These are phyloP conservation scores for Calliscelio sp. DNA, from an alignment of 2,888 invertebrate species.

Conservation along the genomic window DNA sequence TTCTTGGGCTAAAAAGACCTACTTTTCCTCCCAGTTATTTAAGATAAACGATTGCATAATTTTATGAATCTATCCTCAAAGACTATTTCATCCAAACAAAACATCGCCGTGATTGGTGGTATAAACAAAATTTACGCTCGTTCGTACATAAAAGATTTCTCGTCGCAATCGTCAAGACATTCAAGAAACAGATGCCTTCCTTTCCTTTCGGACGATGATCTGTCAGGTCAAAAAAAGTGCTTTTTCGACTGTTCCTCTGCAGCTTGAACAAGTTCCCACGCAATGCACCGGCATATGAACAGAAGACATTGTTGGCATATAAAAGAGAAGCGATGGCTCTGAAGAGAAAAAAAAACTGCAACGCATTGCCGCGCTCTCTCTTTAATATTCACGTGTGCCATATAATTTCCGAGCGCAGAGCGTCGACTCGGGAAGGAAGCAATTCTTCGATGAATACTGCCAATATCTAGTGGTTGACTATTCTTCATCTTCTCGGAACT, in stretches of 20 bases:
- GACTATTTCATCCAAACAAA: too few species aligned
- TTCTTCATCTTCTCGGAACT: constrained; percentile 16
- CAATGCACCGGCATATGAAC: constrained; percentile 65
- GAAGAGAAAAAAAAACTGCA: too few species aligned
- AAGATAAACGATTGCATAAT: too few species aligned
- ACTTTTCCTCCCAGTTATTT: too few species aligned
- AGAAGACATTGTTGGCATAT: constrained; percentile 63
- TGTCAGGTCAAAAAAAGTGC: constrained; percentile 71
- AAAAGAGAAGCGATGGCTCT: constrained; percentile 55
- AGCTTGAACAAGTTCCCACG: constrained; percentile 74
- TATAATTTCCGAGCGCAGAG: constrained; percentile 37
- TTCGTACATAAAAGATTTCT: constrained; percentile 44
- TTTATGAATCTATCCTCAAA: too few species aligned
- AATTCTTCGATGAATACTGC: constrained; percentile 24
- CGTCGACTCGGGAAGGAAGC: constrained; percentile 35
- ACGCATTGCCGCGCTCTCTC: constrained; percentile 48
- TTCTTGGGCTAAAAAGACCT: too few species aligned
- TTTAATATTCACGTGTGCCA: constrained; percentile 56
- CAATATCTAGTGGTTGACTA: constrained; percentile 38
- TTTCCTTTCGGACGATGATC: constrained; percentile 67
- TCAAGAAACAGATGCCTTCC: constrained; percentile 73
- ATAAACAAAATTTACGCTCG: constrained; percentile 37
- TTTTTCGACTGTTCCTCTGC: constrained; percentile 70
- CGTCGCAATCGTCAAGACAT: constrained; percentile 49
- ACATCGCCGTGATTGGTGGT: neutral